Evolutionary conservation across 2,113 vertebrate genomes (phyloP).

Genomic region (Gallinago undulata): DNA sequence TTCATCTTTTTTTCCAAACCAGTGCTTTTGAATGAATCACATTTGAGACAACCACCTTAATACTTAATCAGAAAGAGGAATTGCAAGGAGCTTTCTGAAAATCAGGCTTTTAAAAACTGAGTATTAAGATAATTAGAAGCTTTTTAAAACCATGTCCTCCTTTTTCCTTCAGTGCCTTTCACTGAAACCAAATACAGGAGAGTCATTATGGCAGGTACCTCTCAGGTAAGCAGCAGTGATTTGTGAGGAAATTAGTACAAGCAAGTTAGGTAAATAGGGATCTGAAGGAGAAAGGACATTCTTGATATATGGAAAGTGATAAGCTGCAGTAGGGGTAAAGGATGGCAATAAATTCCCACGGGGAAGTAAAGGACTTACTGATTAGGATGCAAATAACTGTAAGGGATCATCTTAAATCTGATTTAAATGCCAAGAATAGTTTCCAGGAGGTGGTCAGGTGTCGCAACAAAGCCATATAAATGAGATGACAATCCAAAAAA

Average conservation of each 20-base stretch:
- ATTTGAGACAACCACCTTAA: background rate
- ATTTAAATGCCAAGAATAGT: background rate
- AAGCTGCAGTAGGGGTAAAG: background rate
- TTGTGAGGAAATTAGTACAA: slow-evolving; percentile 24
- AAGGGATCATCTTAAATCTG: slow-evolving; percentile 3
- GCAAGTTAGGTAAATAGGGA: slow-evolving; percentile 19
- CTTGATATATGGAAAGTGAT: background rate
- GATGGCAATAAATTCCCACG: background rate
- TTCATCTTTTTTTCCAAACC: background rate
- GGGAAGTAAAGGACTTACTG: background rate
- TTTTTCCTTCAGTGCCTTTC: background rate
- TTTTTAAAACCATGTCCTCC: background rate
- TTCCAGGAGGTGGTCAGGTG: background rate
- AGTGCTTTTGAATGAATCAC: background rate
- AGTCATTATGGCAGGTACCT: background rate
- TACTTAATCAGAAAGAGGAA: background rate
- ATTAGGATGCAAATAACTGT: slow-evolving; percentile 13
- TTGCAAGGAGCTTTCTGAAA: background rate
- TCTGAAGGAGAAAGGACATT: slow-evolving; percentile 4
- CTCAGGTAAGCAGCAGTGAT: background rate
- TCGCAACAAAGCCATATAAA: background rate
- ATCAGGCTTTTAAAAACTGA: background rate
- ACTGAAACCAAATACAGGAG: background rate
- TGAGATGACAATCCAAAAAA: background rate
- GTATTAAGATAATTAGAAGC: background rate